A percentile compares a stretch with the other conserved stretches of the same genome.
Evolutionary conservation across 2,797 vertebrate species (phyloP).

Genomic region (Urosaurus nigricauda): DNA sequence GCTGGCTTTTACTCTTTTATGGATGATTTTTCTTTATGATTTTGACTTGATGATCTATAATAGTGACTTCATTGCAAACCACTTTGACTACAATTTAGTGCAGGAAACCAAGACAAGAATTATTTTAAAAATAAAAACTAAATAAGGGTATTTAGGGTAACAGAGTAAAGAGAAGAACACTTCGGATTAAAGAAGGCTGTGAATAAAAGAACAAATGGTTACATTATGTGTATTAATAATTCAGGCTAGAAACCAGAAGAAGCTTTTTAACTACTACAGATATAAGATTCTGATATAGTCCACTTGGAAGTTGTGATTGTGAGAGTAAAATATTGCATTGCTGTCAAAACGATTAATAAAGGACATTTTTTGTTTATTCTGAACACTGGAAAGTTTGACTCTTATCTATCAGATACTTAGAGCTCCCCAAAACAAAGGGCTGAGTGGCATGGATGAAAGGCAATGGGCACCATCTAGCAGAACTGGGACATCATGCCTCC

Average conservation of each 20-base stretch:
- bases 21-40: background rate
- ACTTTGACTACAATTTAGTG: background rate
- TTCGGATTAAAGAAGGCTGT: background rate
- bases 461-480: background rate
- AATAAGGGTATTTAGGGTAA: background rate
- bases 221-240: conserved; percentile 3
- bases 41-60: background rate
- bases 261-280: background rate
- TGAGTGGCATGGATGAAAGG: background rate
- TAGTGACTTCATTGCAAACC: background rate
- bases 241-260: conserved; percentile 6
- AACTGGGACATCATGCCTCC: no score
- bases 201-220: conserved; percentile 8
- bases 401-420: background rate
- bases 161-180: background rate
- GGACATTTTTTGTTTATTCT: background rate
- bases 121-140: background rate
- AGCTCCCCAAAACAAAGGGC: background rate
- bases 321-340: background rate
- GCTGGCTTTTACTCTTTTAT: background rate
- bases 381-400: background rate
- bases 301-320: background rate
- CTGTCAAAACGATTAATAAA: background rate
- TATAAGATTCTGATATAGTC: background rate
- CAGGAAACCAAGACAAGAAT: background rate